These are phyloP conservation scores for Drosophila ustulata DNA, from an alignment of 2,888 invertebrate genomes.

Conservation along the genomic window DNA sequence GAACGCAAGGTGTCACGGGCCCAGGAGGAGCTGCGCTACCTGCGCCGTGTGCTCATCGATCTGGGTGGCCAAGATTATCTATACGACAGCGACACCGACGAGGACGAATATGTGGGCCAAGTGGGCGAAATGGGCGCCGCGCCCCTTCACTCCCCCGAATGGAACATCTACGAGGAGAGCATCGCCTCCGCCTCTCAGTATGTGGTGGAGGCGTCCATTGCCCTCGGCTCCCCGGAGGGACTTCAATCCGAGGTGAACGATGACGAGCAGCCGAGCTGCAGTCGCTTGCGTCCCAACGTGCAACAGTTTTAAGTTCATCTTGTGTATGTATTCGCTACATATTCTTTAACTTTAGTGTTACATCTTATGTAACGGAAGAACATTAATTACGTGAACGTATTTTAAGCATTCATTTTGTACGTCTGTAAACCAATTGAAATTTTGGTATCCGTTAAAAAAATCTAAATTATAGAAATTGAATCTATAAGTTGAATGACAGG, in stretches of 20 bases:
- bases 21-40: conserved; percentile 58
- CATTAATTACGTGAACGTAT: not conserved
- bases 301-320: conserved; percentile 17
- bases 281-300: conserved; percentile 8
- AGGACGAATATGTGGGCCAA: conserved; percentile 54
- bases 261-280: conserved; percentile 42
- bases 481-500: no score
- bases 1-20: conserved; percentile 63
- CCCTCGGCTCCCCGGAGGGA: not conserved
- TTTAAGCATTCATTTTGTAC: conserved; percentile 1
- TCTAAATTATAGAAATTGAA: no score
- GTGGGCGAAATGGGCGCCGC: conserved; percentile 25
- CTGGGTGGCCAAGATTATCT: conserved; percentile 48
- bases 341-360: not conserved
- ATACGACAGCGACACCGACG: conserved; percentile 61
- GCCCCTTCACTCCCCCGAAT: not conserved
- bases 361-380: conserved; percentile 12
- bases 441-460: no score
- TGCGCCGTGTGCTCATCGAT: conserved; percentile 52
- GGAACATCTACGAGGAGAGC: not conserved
- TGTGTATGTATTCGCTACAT: conserved; percentile 3
- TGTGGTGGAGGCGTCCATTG: conserved; percentile 2
- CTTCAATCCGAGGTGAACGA: not conserved
- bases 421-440: no score
- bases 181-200: conserved; percentile 2